Evolutionary conservation across 2,113 vertebrate genomes (phyloP).

Genomic region (Grantiella picta): DNA sequence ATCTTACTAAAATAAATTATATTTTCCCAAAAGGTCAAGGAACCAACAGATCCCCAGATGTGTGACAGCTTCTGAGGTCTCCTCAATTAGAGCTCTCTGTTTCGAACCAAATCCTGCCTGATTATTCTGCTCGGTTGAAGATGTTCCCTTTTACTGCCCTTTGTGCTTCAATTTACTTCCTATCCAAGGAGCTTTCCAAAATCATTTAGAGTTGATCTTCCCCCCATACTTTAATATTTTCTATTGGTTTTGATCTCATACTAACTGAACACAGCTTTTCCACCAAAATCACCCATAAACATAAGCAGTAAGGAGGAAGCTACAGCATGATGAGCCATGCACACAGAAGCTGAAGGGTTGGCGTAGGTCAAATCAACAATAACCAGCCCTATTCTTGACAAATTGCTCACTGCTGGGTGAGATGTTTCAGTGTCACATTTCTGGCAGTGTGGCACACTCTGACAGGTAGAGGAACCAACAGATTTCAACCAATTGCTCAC

Average conservation of each 20-base stretch:
- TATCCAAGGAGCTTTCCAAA: neutral
- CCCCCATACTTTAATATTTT: neutral
- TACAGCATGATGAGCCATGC: fast-evolving
- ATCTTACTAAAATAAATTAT: neutral
- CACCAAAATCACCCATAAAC: neutral
- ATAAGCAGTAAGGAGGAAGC: neutral
- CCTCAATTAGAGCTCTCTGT: neutral
- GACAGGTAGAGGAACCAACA: neutral
- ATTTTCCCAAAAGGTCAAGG: neutral
- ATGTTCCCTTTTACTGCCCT: neutral
- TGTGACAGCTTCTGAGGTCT: neutral
- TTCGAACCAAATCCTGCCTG: neutral
- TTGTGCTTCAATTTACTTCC: neutral
- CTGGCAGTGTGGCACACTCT: neutral
- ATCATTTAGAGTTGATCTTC: neutral
- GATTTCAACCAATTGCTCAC: neutral
- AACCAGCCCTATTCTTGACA: neutral
- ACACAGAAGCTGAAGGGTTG: neutral
- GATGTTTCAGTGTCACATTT: neutral
- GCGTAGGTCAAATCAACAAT: neutral
- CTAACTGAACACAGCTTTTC: neutral
- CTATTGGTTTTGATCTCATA: neutral
- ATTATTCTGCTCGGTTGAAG: neutral
- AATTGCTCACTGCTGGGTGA: neutral
- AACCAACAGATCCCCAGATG: neutral